These are phyloP conservation scores for Muntiacus muntjak DNA, from an alignment of 2,113 vertebrate genomes.

Conservation along the genomic window DNA sequence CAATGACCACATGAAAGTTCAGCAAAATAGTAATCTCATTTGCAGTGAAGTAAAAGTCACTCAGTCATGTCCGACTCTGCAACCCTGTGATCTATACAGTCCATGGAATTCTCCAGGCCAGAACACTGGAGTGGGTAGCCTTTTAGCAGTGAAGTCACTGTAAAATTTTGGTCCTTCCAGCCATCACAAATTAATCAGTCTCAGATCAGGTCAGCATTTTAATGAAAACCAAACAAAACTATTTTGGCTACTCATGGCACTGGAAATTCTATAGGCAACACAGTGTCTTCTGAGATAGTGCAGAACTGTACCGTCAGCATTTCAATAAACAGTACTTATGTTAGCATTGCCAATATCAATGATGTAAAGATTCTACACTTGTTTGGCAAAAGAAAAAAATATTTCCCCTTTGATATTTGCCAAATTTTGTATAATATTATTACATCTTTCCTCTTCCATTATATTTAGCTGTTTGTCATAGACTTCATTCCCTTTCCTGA, in stretches of 20 bases:
- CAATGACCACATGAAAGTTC: not conserved
- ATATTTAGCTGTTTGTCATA: not conserved
- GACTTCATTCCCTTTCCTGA: not conserved
- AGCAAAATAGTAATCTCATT: constrained; percentile 8
- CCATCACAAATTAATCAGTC: constrained; percentile 28
- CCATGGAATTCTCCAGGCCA: not conserved
- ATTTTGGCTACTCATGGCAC: not conserved
- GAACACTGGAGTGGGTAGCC: not conserved
- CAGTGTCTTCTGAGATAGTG: constrained; percentile 34
- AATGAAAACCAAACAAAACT: constrained; percentile 43
- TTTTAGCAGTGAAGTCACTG: constrained; percentile 16
- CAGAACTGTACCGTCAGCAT: constrained; percentile 3
- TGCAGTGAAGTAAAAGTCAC: not conserved
- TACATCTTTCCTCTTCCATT: not conserved
- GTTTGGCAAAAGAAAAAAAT: constrained; percentile 41
- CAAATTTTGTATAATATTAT: constrained; percentile 49
- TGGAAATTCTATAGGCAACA: constrained; percentile 1
- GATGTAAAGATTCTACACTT: constrained; percentile 16
- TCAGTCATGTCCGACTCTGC: not conserved
- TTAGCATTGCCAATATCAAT: not conserved
- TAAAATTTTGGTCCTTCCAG: constrained; percentile 21
- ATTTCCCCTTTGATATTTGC: not conserved
- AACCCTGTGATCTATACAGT: not conserved
- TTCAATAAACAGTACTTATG: not conserved
- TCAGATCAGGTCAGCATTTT: constrained; percentile 7